These are phyloP conservation scores for Branchinecta sandiegonensis DNA, from an alignment of 2,888 invertebrate species.

Conservation along the genomic window DNA sequence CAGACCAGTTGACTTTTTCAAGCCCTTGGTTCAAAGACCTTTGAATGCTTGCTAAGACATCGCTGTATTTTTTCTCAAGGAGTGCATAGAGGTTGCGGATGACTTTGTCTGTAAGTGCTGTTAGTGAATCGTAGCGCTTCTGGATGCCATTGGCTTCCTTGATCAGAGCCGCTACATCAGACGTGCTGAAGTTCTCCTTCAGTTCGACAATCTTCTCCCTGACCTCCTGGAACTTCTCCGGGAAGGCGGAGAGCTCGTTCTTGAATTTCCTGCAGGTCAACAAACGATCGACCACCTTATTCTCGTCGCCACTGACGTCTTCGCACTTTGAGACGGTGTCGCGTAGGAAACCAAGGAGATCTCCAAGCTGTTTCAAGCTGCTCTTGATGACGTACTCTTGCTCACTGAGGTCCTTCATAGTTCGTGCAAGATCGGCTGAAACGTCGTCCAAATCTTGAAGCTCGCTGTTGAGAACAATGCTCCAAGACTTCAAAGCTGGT, in stretches of 20 bases:
- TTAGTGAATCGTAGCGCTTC: conserved; percentile 63
- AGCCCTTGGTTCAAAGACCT: conserved; percentile 62
- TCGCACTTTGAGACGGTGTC: conserved; percentile 77
- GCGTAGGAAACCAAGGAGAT: conserved; percentile 43
- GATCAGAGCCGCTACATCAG: conserved; percentile 53
- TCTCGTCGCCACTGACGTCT: conserved; percentile 72
- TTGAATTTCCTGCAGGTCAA: conserved; percentile 57
- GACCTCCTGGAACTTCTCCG: conserved; percentile 51
- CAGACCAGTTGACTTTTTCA: conserved; percentile 82
- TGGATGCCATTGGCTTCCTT: conserved; percentile 71
- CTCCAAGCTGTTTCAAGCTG: conserved; percentile 53
- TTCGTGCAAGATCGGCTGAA: conserved; percentile 55
- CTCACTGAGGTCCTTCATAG: conserved; percentile 55
- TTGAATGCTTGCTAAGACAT: conserved; percentile 59
- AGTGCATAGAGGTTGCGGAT: conserved; percentile 31
- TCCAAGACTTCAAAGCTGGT: conserved; percentile 50
- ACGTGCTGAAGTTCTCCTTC: conserved; percentile 57
- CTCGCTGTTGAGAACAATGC: conserved; percentile 53
- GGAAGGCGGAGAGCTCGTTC: conserved; percentile 51
- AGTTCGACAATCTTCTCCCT: conserved; percentile 53
- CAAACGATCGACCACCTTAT: conserved; percentile 62
- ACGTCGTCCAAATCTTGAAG: conserved; percentile 57
- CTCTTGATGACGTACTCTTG: conserved; percentile 56
- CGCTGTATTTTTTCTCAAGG: conserved; percentile 19
- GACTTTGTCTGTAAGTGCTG: conserved; percentile 66